These are phyloP conservation scores for Melanotaenia nigrans DNA, from an alignment of 2,797 vertebrate genomes.

Conservation along the genomic window DNA sequence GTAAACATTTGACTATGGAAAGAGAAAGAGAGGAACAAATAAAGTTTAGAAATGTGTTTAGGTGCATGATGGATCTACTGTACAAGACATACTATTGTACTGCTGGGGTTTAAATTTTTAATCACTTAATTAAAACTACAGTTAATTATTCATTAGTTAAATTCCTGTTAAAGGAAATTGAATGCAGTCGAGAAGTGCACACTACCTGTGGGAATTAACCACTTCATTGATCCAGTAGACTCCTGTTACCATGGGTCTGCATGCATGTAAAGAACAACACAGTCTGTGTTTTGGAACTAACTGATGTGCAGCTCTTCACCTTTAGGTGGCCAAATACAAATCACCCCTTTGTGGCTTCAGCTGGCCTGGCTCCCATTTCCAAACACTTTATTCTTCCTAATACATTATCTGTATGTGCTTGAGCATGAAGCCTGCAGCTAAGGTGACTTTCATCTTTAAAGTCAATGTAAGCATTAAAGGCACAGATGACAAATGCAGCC, in stretches of 20 bases:
- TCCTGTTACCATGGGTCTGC: not conserved
- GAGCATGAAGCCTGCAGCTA: constrained; percentile 45
- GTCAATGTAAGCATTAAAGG: constrained; percentile 47
- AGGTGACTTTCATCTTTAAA: constrained; percentile 51
- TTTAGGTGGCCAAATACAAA: constrained; percentile 18
- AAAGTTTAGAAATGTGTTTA: constrained; percentile 8
- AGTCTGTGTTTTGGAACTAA: constrained; percentile 19
- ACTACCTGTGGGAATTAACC: constrained; percentile 22
- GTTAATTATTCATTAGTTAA: constrained; percentile 41
- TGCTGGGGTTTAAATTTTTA: constrained; percentile 30
- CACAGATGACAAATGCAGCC: constrained; percentile 56
- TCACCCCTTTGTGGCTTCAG: constrained; percentile 3
- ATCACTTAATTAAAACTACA: constrained; percentile 38
- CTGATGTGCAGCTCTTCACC: constrained; percentile 5
- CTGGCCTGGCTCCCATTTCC: constrained; percentile 22
- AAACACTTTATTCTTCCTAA: constrained; percentile 39
- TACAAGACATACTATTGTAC: not conserved
- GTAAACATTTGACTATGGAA: constrained; percentile 92
- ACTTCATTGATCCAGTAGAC: constrained; percentile 1
- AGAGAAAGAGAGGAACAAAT: constrained; percentile 8
- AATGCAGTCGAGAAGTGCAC: constrained; percentile 12
- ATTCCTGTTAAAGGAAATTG: constrained; percentile 20
- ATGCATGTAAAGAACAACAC: constrained; percentile 5
- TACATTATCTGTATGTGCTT: constrained; percentile 33
- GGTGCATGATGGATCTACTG: constrained; percentile 1